phyloP scores from a whole-genome alignment of 2,797 vertebrate genomes.

The Antennarius maculatus region DNA sequence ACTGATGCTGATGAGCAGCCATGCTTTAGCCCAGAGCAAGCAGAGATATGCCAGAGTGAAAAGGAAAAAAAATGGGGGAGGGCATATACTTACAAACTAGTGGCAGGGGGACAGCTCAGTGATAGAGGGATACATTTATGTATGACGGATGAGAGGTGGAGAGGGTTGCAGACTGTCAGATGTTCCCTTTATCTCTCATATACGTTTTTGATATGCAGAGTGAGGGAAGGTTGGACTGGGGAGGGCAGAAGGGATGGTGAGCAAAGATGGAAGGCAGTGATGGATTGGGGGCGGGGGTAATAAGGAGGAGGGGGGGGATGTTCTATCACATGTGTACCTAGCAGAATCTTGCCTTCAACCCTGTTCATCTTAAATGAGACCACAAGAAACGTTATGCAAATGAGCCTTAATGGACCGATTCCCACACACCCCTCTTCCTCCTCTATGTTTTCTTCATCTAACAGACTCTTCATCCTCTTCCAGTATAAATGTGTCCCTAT shows the following conservation, averaged over 20 bases:
- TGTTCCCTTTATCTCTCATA: slow-evolving; percentile 68
- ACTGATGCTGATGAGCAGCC: slow-evolving; percentile 51
- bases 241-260: slow-evolving; percentile 29
- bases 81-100: slow-evolving; percentile 62
- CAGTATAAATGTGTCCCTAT: slow-evolving; percentile 33
- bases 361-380: slow-evolving; percentile 69
- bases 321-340: slow-evolving; percentile 50
- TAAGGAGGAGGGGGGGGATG: slow-evolving; percentile 21
- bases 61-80: slow-evolving; percentile 29
- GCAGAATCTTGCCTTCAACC: slow-evolving; percentile 53
- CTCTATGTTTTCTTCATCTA: slow-evolving; percentile 13
- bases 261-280: slow-evolving; percentile 31
- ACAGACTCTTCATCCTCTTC: slow-evolving; percentile 16
- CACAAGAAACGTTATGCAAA: slow-evolving; percentile 78
- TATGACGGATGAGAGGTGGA: slow-evolving; percentile 74
- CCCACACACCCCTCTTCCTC: slow-evolving; percentile 26
- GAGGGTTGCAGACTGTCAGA: slow-evolving; percentile 70
- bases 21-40: slow-evolving; percentile 51
- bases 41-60: slow-evolving; percentile 41
- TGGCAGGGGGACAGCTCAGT: slow-evolving; percentile 21
- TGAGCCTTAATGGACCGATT: slow-evolving; percentile 73
- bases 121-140: slow-evolving; percentile 54
- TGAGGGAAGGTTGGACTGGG: slow-evolving; percentile 43
- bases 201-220: slow-evolving; percentile 57
- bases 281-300: slow-evolving; percentile 6